Evolutionary conservation across 1,140 invertebrate genomes (phyloP).

Genomic region (Caligus rogercresseyi): DNA sequence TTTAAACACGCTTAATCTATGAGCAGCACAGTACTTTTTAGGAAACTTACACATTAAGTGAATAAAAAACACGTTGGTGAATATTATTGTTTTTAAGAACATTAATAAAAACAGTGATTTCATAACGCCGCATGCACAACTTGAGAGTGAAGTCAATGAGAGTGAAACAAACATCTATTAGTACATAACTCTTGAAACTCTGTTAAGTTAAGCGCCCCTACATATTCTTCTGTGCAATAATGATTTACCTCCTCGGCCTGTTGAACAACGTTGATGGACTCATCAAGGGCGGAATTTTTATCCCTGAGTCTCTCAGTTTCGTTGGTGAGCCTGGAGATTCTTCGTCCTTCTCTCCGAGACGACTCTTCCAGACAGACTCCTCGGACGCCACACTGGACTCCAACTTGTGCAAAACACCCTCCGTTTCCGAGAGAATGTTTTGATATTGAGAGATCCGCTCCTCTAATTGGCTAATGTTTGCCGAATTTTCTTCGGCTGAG

Average conservation of each 20-base stretch:
- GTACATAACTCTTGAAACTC: no score
- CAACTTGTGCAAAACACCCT: background rate
- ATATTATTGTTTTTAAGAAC: no score
- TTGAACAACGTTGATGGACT: background rate
- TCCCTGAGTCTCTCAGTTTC: background rate
- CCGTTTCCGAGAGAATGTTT: background rate
- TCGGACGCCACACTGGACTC: background rate
- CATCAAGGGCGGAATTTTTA: background rate
- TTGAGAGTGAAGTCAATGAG: no score
- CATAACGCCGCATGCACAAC: no score
- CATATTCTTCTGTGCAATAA: no score
- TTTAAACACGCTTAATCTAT: no score
- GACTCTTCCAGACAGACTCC: background rate
- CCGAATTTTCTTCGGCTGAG: background rate
- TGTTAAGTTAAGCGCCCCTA: no score
- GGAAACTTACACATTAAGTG: no score
- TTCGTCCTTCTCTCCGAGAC: background rate
- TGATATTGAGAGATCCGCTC: background rate
- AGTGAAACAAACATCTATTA: no score
- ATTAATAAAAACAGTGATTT: no score
- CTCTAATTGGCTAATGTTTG: background rate
- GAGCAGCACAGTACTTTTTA: no score
- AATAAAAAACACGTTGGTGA: no score
- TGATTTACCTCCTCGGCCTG: background rate
- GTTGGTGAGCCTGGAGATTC: background rate